Evolutionary conservation across 2,113 vertebrate genomes (phyloP).

Genomic region (Heptranchias perlo): DNA sequence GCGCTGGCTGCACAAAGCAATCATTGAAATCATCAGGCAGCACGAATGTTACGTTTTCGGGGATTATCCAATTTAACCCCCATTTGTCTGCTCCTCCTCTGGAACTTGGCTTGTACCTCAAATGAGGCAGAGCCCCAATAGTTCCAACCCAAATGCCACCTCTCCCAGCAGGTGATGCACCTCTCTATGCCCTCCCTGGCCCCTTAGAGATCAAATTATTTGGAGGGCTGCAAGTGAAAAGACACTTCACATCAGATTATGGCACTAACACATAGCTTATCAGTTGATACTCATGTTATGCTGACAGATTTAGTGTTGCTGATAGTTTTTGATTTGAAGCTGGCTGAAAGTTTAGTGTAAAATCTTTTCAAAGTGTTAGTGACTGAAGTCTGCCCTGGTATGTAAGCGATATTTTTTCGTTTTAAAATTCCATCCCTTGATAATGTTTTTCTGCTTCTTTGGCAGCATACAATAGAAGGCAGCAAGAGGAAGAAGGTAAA

Average conservation of each 20-base stretch:
- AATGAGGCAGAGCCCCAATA: background rate
- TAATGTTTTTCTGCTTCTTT: background rate
- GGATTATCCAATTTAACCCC: no score
- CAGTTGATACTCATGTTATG: background rate
- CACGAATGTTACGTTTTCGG: no score
- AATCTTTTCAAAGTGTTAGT: background rate
- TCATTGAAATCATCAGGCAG: no score
- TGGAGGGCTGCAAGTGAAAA: background rate
- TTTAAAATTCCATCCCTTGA: background rate
- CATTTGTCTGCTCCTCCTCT: no score
- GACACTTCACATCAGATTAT: background rate
- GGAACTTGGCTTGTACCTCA: background rate
- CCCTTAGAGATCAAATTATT: background rate
- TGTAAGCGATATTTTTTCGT: background rate
- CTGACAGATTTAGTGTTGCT: background rate
- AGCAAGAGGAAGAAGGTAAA: background rate
- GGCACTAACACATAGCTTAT: no score
- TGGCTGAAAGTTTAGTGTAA: background rate
- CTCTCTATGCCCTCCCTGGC: background rate
- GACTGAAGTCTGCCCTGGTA: background rate
- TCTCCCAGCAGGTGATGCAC: background rate
- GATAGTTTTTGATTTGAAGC: background rate
- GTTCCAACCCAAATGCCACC: background rate
- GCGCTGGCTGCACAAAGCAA: no score
- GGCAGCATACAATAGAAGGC: background rate